Conservation (phyloP, 2,888 invertebrate genomes). For the Eupithecia subfuscata region DNA sequence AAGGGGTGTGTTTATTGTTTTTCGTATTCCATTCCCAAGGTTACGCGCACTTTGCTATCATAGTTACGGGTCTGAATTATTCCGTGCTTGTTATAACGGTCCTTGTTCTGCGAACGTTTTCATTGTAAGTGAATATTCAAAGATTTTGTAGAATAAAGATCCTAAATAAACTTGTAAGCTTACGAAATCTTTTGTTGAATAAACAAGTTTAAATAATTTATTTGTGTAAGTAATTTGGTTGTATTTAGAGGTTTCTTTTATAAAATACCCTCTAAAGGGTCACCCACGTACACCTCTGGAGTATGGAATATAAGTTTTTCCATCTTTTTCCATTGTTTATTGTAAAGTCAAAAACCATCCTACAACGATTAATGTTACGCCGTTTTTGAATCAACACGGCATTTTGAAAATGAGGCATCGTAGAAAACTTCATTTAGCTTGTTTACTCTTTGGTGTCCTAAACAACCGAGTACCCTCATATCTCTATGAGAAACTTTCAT, state of each 20-base stretch:
- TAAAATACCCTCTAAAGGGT: slow-evolving; percentile 25
- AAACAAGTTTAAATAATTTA: slow-evolving; percentile 13
- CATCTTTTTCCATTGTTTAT: too few species aligned
- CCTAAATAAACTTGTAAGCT: slow-evolving; percentile 18
- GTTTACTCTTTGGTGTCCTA: too few species aligned
- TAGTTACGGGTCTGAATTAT: slow-evolving; percentile 43
- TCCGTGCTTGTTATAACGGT: slow-evolving; percentile 3
- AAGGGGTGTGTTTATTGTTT: slow-evolving; percentile 71
- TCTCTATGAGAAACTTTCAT: too few species aligned
- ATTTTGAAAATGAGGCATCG: too few species aligned
- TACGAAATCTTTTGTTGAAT: slow-evolving; percentile 12
- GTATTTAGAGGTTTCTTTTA: slow-evolving; percentile 23
- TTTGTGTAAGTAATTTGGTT: slow-evolving; percentile 17
- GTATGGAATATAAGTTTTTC: neutral
- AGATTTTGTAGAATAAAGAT: slow-evolving; percentile 9
- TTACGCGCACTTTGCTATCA: slow-evolving; percentile 45
- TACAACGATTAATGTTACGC: too few species aligned
- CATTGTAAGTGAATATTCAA: neutral
- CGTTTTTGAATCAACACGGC: too few species aligned
- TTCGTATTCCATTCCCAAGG: slow-evolving; percentile 58
- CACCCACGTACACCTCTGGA: slow-evolving; percentile 16
- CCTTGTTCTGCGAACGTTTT: slow-evolving; percentile 5
- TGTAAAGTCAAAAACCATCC: too few species aligned
- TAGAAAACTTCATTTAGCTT: too few species aligned
- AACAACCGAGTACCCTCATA: too few species aligned